phyloP scores from a whole-genome alignment of 2,888 invertebrate species.

The Chymomyza fuscimana region DNA sequence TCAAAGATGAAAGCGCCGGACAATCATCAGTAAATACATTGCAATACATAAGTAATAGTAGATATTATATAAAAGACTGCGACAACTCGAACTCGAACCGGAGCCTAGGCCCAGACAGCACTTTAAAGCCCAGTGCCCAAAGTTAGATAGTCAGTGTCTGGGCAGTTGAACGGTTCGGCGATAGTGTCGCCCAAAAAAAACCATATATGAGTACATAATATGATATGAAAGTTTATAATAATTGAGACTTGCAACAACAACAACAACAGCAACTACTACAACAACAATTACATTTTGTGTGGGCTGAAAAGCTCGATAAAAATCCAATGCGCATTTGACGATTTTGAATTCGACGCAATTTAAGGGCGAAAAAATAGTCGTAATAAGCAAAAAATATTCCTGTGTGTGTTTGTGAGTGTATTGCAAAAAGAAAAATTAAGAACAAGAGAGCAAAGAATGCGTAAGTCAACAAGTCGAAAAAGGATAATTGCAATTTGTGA shows the following conservation, averaged over 20 bases:
- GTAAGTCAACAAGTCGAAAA: slow-evolving; percentile 51
- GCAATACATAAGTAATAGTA: background rate
- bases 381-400: background rate
- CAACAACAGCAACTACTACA: slow-evolving; percentile 1
- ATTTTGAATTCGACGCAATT: slow-evolving; percentile 15
- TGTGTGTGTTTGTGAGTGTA: slow-evolving; percentile 1
- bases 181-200: background rate
- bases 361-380: slow-evolving; percentile 14
- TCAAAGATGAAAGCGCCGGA: background rate
- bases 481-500: slow-evolving; percentile 7
- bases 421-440: slow-evolving; percentile 5
- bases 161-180: background rate
- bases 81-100: background rate
- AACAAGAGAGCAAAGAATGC: slow-evolving; percentile 50
- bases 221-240: background rate
- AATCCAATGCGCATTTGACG: slow-evolving; percentile 29
- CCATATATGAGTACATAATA: background rate
- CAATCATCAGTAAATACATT: background rate
- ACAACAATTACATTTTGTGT: background rate
- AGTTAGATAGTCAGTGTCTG: background rate
- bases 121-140: background rate
- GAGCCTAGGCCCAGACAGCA: background rate
- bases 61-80: background rate
- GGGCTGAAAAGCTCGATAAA: slow-evolving; percentile 26
- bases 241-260: slow-evolving; percentile 6